Base-by-base conservation (phyloP, 2,113 vertebrate species). In the Dascyllus trimaculatus region DNA sequence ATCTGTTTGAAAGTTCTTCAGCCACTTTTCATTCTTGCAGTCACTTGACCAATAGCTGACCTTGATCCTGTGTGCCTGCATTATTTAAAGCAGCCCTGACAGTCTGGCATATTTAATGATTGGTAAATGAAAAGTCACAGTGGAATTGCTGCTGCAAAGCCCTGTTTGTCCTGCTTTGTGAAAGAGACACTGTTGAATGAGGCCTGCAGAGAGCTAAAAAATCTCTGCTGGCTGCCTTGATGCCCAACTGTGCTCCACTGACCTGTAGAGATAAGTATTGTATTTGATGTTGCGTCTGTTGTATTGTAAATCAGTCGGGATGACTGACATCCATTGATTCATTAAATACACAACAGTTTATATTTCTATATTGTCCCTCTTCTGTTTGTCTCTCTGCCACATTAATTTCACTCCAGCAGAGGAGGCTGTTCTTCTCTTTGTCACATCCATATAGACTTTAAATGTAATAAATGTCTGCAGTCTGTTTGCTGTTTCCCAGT, bases 91-190 rank as follows among this genome's bases (percentile, higher is more conserved):
- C 24, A 25, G 9, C 70, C n/a, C 71, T 66, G 56, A 69, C 43
- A 24, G 71, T 49, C 48, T 64, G 57, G 18, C n/a, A 85, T 82
- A 79, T 84, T 59, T 81, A 69, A 84, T 88, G 26, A 58, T 9
- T 2, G 1, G 4, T 58, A 78, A 75, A 80, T 77, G 26, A 80
- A 68, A 21, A 62, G 40, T 29, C 38, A 19, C 11, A n/a, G 18
- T 24, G 24, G 4, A 59, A 65, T 61, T 54, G 35, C 45, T 11
- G 17, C 49, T 43, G 29, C 24, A 38, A 57, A 82, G 49, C 45
- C 51, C 26, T 43, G 22, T 61, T 68, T 59, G 25, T 63, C 52
- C 26, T 15, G n/a, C 32, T 53, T n/a, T 58, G 21, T 58, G 25
- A 79, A 57, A 64, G 26, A 69, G 18, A 38, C 1, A 2, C 4